Conservation (phyloP, 2,888 invertebrate species). For the Kuschelorhynchus macadamiae region DNA sequence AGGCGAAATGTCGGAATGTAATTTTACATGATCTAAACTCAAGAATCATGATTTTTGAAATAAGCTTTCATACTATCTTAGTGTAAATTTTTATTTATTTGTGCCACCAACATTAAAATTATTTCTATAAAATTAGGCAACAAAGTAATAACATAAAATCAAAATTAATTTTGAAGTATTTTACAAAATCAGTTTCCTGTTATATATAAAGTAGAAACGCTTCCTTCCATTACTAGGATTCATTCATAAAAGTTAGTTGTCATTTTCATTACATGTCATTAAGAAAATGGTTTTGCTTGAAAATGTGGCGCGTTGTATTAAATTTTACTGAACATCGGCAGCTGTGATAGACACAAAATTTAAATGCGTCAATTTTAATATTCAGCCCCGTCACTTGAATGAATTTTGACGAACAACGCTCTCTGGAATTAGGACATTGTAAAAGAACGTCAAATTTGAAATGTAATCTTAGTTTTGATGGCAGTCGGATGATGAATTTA, state of each 20-base stretch:
- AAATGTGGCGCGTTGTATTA: slow-evolving; percentile 33
- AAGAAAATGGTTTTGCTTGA: slow-evolving; percentile 39
- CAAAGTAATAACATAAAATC: too few species aligned
- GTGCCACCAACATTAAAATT: too few species aligned
- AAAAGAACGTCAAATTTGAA: slow-evolving; percentile 28
- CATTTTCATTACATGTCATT: slow-evolving; percentile 46
- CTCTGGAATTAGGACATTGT: slow-evolving; percentile 31
- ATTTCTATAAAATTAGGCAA: too few species aligned
- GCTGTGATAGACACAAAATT: slow-evolving; percentile 43
- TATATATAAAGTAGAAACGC: too few species aligned
- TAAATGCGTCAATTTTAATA: slow-evolving; percentile 50
- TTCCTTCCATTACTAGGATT: neutral
- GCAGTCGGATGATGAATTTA: slow-evolving; percentile 7
- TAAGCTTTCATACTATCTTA: too few species aligned
- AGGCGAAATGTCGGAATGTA: too few species aligned
- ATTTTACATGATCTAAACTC: too few species aligned
- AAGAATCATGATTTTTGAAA: too few species aligned
- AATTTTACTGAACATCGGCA: slow-evolving; percentile 37
- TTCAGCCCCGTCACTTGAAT: slow-evolving; percentile 32
- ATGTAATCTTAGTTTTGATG: slow-evolving; percentile 33
- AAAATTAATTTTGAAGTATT: too few species aligned
- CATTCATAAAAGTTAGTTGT: slow-evolving; percentile 13
- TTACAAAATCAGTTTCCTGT: too few species aligned
- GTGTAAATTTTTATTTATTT: too few species aligned
- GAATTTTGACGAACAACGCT: slow-evolving; percentile 38